Evolutionary conservation across 1,140 invertebrate species (phyloP).

Genomic region (Helicoverpa zea): DNA sequence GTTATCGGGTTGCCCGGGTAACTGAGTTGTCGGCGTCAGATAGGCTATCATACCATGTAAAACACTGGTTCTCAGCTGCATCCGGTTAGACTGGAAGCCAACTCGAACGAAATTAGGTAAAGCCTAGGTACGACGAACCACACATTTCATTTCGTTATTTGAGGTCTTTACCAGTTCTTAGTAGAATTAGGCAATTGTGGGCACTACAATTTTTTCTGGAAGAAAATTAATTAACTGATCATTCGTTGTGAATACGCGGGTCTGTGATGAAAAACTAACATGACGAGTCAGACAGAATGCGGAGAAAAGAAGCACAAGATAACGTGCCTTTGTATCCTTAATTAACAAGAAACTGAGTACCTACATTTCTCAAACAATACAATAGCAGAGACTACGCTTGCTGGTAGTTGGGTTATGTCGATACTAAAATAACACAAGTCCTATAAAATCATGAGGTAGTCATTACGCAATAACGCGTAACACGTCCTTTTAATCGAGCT

Average conservation of each 20-base stretch:
- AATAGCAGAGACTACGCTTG: not conserved
- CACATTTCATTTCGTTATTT: too few species aligned
- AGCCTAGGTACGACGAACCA: too few species aligned
- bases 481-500: not conserved
- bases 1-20: too few species aligned
- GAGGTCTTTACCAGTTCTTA: too few species aligned
- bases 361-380: slow-evolving; percentile 30
- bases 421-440: not conserved
- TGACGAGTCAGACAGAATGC: slow-evolving; percentile 5
- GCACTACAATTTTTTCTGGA: not conserved
- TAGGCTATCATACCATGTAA: too few species aligned
- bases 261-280: slow-evolving; percentile 22
- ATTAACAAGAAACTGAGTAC: slow-evolving; percentile 29
- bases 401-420: not conserved
- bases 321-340: slow-evolving; percentile 24
- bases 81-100: too few species aligned
- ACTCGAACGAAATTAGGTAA: too few species aligned
- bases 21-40: too few species aligned
- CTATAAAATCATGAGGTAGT: slow-evolving; percentile 3
- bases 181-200: not conserved
- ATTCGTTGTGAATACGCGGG: not conserved
- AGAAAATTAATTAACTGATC: not conserved
- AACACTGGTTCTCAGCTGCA: too few species aligned
- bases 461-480: not conserved
- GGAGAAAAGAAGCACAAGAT: slow-evolving; percentile 8